Conservation (phyloP, 2,113 vertebrate genomes). For the Propithecus coquereli region DNA sequence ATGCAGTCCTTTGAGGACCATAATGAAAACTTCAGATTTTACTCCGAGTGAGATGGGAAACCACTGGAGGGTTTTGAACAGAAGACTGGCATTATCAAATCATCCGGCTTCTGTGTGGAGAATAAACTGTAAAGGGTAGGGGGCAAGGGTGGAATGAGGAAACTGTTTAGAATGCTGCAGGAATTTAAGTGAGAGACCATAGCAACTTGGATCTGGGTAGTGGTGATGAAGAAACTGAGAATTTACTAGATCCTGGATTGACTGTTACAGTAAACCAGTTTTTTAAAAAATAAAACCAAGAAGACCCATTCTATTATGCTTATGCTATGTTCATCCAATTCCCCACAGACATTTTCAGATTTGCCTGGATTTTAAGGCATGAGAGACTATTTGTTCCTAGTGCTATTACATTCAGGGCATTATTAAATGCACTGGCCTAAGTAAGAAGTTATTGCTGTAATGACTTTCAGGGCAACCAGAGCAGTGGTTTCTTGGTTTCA, state of each 20-base stretch:
- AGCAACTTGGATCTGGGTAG: not conserved
- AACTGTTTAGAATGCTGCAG: not conserved
- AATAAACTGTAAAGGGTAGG: not conserved
- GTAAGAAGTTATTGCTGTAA: not conserved
- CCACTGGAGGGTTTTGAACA: not conserved
- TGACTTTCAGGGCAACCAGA: not conserved
- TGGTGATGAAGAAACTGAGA: not conserved
- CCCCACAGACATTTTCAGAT: not conserved
- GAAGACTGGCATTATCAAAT: not conserved
- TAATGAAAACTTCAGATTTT: slow-evolving; percentile 28
- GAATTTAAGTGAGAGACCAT: not conserved
- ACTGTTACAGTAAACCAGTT: not conserved
- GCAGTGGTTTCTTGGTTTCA: not conserved
- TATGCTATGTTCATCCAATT: not conserved
- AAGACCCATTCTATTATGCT: not conserved
- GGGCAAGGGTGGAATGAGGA: not conserved
- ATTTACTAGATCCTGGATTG: not conserved
- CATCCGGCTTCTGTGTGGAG: not conserved
- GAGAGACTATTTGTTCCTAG: not conserved
- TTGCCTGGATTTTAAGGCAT: not conserved
- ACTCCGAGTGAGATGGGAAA: not conserved
- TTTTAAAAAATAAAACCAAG: not conserved
- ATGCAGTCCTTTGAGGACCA: not conserved
- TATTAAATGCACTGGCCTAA: not conserved
- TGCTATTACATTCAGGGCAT: not conserved